Base-by-base conservation (phyloP, 2,888 invertebrate genomes). In the Cerastoderma edule region DNA sequence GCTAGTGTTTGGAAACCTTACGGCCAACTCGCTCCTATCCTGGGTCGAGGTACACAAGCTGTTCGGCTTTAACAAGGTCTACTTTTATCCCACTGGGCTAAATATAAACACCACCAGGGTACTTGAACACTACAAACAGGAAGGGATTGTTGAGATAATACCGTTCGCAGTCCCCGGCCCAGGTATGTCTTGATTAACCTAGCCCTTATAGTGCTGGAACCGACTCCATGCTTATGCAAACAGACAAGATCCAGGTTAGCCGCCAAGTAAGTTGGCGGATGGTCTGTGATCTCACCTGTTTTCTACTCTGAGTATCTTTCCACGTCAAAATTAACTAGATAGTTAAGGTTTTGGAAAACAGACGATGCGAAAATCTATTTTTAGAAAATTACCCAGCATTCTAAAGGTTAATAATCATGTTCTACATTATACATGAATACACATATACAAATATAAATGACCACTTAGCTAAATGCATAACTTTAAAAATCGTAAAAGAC, bases 31-130 rank as follows among this genome's bases (percentile, higher is more conserved):
- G 19, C n/a, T 46, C 46, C 46, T 46, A n/a, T 46, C 46, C 2
- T 46, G 46, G 46, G 16, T 46, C n/a, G 46, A 46, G 46, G n/a
- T 46, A 46, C 46, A 46, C 5, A 46, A 46, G n/a, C 46, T 46
- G 1, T 46, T 46, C 5, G 46, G 46, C 19, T 46, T 46, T 46
- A 1, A 46, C n/a, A 46, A 46, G 46, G 46, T n/a, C 5, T 46
- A 46, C n/a, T n/a, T 46, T 19, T 46, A 46, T 46, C 46, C 46
- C 19, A 19, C 2, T 46, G 46, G 46, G 1, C 46, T 46, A 16
- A 46, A 46, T n/a, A n/a, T 19, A 16, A 46, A 46, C 1, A n/a
- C 46, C 1, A 46, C n/a, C 19, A 46, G n/a, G 5, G 46, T 46
- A 1, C n/a, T 46, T 19, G 19, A n/a, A 19, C 46, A 46, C n/a